These are phyloP conservation scores for Aphelinus atriplicis DNA, from an alignment of 1,140 invertebrate genomes.

Conservation along the genomic window DNA sequence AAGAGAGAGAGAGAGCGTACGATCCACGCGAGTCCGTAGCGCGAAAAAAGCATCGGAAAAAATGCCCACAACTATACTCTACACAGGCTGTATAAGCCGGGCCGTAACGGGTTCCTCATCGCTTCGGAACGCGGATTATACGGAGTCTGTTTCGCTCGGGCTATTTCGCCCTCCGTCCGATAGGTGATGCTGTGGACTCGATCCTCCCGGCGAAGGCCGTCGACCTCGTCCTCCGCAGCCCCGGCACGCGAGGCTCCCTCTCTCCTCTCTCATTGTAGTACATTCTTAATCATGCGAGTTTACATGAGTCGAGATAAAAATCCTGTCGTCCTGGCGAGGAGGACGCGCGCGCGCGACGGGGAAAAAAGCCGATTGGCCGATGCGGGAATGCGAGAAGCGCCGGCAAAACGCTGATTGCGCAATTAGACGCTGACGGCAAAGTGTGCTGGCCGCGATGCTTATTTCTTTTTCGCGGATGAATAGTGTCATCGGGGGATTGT, in stretches of 20 bases:
- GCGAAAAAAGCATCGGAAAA: neutral
- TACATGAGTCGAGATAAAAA: constrained; percentile 35
- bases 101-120: constrained; percentile 49
- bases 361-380: neutral
- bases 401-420: neutral
- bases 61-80: constrained; percentile 19
- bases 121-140: constrained; percentile 56
- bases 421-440: neutral
- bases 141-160: constrained; percentile 7
- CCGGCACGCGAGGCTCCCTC: neutral
- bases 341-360: neutral
- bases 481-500: no score
- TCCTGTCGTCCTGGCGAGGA: constrained; percentile 10
- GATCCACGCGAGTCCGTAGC: no score
- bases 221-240: constrained; percentile 49
- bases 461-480: neutral
- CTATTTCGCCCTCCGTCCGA: constrained; percentile 56
- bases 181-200: constrained; percentile 62
- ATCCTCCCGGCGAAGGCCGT: constrained; percentile 58
- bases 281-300: constrained; percentile 44
- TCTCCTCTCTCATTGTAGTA: constrained; percentile 51
- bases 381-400: neutral
- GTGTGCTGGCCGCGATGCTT: no score
- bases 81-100: constrained; percentile 22
- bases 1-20: no score